Conservation (phyloP, 2,797 vertebrate species). For the Merluccius polli region DNA sequence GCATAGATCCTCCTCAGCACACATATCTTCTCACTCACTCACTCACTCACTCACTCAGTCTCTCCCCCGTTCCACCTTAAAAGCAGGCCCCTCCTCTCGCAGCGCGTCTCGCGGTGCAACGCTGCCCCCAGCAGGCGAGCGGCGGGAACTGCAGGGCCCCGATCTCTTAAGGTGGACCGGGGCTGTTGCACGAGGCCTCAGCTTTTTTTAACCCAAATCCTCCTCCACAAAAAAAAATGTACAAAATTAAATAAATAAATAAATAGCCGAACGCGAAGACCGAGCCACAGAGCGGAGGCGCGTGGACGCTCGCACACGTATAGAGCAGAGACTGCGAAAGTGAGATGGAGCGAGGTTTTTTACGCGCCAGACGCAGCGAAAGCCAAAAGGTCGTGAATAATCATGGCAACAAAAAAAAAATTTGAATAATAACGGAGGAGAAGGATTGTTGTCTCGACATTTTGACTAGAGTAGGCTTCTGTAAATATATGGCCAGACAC, state of each 20-base stretch:
- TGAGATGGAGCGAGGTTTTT: neutral
- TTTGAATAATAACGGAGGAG: neutral
- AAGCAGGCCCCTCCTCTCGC: conserved; percentile 44
- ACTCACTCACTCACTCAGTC: too few relatives aligned
- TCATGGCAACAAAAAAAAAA: too few relatives aligned
- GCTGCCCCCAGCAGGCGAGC: conserved; percentile 54
- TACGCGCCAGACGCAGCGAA: neutral
- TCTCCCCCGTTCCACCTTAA: conserved; percentile 57
- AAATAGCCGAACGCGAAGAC: too few relatives aligned
- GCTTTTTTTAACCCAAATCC: neutral
- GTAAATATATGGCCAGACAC: neutral
- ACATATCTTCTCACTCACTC: conserved; percentile 9
- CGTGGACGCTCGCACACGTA: too few relatives aligned
- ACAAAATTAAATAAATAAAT: neutral
- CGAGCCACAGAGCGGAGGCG: neutral
- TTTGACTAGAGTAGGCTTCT: too few relatives aligned
- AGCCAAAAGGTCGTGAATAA: neutral
- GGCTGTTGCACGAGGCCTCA: conserved; percentile 7
- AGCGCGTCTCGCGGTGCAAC: conserved; percentile 22
- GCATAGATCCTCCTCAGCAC: neutral
- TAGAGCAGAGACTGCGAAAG: neutral
- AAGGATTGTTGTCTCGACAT: neutral
- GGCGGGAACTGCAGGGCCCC: conserved; percentile 35
- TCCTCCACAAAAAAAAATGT: neutral
- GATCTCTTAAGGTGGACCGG: conserved; percentile 64